Evolutionary conservation across 2,888 invertebrate species (phyloP).

Genomic region (Leptothorax acervorum): DNA sequence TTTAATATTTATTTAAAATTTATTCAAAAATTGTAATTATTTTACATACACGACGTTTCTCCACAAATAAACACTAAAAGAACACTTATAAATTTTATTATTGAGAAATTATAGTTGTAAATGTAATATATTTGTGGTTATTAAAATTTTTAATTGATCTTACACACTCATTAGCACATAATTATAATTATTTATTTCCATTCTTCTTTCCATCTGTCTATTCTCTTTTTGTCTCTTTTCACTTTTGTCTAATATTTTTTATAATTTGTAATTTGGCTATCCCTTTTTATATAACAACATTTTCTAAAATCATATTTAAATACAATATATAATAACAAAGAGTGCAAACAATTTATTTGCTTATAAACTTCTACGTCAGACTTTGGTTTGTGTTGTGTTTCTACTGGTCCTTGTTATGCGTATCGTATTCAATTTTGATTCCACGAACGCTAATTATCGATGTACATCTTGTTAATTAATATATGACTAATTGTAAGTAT

Average conservation of each 20-base stretch:
- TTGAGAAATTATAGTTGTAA: not conserved
- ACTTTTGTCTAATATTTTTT: not conserved
- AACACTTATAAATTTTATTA: not conserved
- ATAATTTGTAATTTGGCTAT: not conserved
- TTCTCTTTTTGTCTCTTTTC: not conserved
- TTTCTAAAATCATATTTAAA: constrained; percentile 13
- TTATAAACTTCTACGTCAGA: constrained; percentile 36
- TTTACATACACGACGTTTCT: not conserved
- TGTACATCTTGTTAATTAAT: not conserved
- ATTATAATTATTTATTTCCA: not conserved
- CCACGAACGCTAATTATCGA: constrained; percentile 15
- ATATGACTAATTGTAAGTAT: no score
- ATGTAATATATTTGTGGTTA: not conserved
- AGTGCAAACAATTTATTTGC: constrained; percentile 31
- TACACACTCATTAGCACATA: not conserved
- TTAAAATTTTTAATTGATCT: constrained; percentile 4
- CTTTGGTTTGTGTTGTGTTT: constrained; percentile 22
- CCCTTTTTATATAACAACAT: not conserved
- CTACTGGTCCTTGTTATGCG: constrained; percentile 72
- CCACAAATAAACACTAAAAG: not conserved
- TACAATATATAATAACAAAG: constrained; percentile 16
- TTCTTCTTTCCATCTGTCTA: no score
- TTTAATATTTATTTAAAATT: not conserved
- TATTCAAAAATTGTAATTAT: not conserved
- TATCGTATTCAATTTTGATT: constrained; percentile 56